Evolutionary conservation across 2,888 invertebrate species (phyloP).

Genomic region (Pseudolycoriella hygida): DNA sequence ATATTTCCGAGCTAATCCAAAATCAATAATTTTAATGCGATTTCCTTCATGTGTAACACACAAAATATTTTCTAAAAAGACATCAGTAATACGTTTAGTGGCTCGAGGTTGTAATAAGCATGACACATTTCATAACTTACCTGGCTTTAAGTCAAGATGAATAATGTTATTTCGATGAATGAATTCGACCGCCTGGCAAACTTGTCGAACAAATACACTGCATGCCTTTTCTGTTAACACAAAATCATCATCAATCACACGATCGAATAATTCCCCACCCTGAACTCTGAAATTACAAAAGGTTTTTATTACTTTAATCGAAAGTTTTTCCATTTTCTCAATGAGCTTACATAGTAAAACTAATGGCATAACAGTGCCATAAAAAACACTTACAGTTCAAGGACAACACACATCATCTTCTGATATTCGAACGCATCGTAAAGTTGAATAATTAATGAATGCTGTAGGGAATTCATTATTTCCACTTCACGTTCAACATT

Average conservation of each 20-base stretch:
- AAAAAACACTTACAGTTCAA: constrained; percentile 76
- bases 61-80: constrained; percentile 67
- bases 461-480: constrained; percentile 87
- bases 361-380: too few relatives aligned
- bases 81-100: too few relatives aligned
- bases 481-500: constrained; percentile 93
- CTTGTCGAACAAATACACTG: constrained; percentile 92
- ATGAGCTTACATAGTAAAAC: too few relatives aligned
- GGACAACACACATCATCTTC: constrained; percentile 88
- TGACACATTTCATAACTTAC: too few relatives aligned
- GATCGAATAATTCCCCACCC: constrained; percentile 96
- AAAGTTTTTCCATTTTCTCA: too few relatives aligned
- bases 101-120: too few relatives aligned
- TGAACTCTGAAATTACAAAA: constrained; percentile 79
- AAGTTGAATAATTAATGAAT: constrained; percentile 88
- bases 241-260: constrained; percentile 97
- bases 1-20: constrained; percentile 85
- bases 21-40: constrained; percentile 96
- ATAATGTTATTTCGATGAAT: constrained; percentile 91
- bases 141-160: constrained; percentile 95
- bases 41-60: constrained; percentile 94
- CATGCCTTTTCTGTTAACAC: constrained; percentile 92
- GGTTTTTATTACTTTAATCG: too few relatives aligned
- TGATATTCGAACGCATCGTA: constrained; percentile 94
- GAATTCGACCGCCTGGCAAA: constrained; percentile 94